Evolutionary conservation across 2,113 vertebrate genomes (phyloP), one percentile per base, ranked within the genome.

Genomic region (Falcunculus frontatus): DNA sequence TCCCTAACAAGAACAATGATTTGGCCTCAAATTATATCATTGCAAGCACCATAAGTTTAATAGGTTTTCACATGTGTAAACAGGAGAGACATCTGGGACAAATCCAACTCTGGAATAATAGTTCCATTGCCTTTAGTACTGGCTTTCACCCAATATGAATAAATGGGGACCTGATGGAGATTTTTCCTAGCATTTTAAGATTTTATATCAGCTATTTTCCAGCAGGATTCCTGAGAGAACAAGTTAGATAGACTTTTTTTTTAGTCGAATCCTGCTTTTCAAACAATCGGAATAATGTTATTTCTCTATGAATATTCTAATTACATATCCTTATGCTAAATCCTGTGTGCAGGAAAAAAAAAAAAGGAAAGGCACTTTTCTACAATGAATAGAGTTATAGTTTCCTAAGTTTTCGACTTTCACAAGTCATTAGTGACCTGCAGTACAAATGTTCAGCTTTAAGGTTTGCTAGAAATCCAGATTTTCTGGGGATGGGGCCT

Each of bases 81-180:
- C 56, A 87, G 62, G 78, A 94, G 32, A 89, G 89, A 78, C 20
- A 46, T 68, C 65, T 94, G 94, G 74, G 84, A 46, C 41, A 73
- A 79, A 91, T 95, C 74, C 91, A 94, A 65, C 29, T 78, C 56
- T 64, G 19, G 64, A 92, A 87, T 75, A 95, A 90, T 75, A 85
- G 78, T 25, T 82, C 77, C 73, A 72, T 89, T 95, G 87, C 65
- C 84, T 89, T 82, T 53, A 82, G 56, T 22, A 12, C n/a, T 96
- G 91, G 93, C 89, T 91, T 79, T 93, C 32, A 82, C 57, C 77
- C 94, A 94, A 23, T 33, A 27, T n/a, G 77, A 52, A 91, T 92
- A 90, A 97, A 78, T 1, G 5, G n/a, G 33, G 42, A 39, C 44
- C 52, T 57, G 30, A 81, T 92, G 50, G 47, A 92, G 55, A 57